Evolutionary conservation across 2,888 invertebrate species (phyloP).

Genomic region (Eristalinus aeneus): DNA sequence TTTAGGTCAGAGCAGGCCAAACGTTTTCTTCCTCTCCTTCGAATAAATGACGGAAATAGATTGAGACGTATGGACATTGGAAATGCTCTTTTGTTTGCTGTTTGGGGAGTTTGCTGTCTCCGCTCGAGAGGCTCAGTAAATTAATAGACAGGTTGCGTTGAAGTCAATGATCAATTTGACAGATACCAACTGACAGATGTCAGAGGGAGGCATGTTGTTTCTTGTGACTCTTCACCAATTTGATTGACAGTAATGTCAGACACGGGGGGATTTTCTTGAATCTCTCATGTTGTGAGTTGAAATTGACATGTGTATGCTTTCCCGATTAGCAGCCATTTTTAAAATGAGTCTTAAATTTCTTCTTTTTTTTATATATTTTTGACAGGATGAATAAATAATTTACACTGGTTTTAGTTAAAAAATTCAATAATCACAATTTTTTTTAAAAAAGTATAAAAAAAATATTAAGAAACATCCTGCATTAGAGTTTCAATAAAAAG

Average conservation of each 20-base stretch:
- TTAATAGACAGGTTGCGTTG: slow-evolving; percentile 3
- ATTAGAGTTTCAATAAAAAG: too few relatives aligned
- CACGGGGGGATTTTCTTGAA: not conserved
- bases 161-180: not conserved
- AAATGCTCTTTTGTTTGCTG: not conserved
- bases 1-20: slow-evolving; percentile 30
- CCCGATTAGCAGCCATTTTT: too few relatives aligned
- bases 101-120: not conserved
- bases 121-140: slow-evolving; percentile 2
- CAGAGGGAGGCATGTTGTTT: not conserved
- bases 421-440: too few relatives aligned
- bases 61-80: not conserved
- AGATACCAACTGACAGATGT: not conserved
- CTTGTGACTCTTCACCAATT: not conserved
- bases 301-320: not conserved
- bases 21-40: not conserved
- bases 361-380: too few relatives aligned
- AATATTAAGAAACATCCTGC: too few relatives aligned
- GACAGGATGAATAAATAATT: too few relatives aligned
- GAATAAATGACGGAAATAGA: not conserved
- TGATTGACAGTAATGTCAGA: not conserved
- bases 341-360: too few relatives aligned
- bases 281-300: not conserved
- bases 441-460: too few relatives aligned
- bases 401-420: too few relatives aligned